phyloP scores from a whole-genome alignment of 2,113 vertebrate species.

The Tychaedon coryphoeus region DNA sequence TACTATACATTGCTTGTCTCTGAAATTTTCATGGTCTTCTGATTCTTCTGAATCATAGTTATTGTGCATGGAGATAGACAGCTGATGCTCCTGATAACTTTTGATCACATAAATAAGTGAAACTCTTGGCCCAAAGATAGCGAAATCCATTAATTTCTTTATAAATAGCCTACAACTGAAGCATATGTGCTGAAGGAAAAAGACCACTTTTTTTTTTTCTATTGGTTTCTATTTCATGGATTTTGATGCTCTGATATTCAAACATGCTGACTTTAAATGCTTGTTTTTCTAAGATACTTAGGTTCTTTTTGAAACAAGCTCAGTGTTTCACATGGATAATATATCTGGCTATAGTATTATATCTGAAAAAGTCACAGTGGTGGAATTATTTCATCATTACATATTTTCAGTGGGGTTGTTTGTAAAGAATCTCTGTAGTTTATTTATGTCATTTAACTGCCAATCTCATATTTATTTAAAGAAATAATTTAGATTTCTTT shows the following conservation, averaged over 20 bases:
- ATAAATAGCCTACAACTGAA: not conserved
- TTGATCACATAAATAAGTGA: not conserved
- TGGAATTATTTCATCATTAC: not conserved
- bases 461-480: not conserved
- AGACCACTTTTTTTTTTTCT: not conserved
- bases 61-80: not conserved
- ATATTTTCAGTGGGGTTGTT: not conserved
- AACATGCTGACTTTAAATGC: not conserved
- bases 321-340: not conserved
- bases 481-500: not conserved
- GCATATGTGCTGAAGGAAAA: not conserved
- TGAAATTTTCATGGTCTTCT: conserved; percentile 41
- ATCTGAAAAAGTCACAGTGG: not conserved
- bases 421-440: not conserved
- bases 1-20: conserved; percentile 13
- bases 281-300: not conserved
- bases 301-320: not conserved
- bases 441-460: not conserved
- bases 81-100: conserved; percentile 12
- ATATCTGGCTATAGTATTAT: not conserved
- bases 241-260: not conserved
- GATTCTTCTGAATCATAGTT: conserved; percentile 25
- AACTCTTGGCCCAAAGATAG: not conserved
- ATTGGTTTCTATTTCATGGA: not conserved
- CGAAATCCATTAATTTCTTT: not conserved